Evolutionary conservation across 2,113 vertebrate species (phyloP), one percentile per base, ranked within the genome.

Genomic region (Athene cunicularia): DNA sequence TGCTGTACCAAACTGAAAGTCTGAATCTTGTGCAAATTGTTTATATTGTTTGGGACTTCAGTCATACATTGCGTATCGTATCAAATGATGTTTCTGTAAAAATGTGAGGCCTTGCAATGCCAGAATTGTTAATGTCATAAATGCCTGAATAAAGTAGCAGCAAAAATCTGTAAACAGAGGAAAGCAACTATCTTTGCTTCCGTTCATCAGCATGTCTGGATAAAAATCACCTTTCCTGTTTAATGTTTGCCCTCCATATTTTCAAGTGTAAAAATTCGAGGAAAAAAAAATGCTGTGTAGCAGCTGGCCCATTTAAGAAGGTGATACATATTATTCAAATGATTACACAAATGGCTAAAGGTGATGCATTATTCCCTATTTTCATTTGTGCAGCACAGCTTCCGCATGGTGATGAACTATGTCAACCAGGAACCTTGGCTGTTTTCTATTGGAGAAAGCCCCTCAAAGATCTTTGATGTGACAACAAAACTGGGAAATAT

Each of bases 401-500:
- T 96, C 70, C 23, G 67, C 85, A 87, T 67, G 60, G 77, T 96
- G 94, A 90, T 95, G 88, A 97, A 96, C 95, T 95, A 45, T 96
- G 94, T 88, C 95, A 95, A 91, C 95, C 94, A 91, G 64, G 71
- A 97, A 91, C 96, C 64, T 93, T 96, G 91, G 60, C 95, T 94
- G 79, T 80, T 96, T 96, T 97, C 93, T 62, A 66, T 77, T 95
- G 53, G 93, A 96, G 73, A 98, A 97, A 92, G 62, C 55, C 88
- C 72, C 86, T 93, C 71, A 90, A 86, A 96, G 85, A 70, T 82
- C 97, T 96, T 97, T 96, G 93, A 97, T 77, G 84, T 71, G 82
- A 93, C 80, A 96, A 80, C 4, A 1, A 94, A 86, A 92, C 82
- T 96, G 95, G 96, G 81, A 88, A 97, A 91, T 96, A 97, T 90